phyloP scores from a whole-genome alignment of 2,113 vertebrate genomes.

The Chaetodon trifascialis region DNA sequence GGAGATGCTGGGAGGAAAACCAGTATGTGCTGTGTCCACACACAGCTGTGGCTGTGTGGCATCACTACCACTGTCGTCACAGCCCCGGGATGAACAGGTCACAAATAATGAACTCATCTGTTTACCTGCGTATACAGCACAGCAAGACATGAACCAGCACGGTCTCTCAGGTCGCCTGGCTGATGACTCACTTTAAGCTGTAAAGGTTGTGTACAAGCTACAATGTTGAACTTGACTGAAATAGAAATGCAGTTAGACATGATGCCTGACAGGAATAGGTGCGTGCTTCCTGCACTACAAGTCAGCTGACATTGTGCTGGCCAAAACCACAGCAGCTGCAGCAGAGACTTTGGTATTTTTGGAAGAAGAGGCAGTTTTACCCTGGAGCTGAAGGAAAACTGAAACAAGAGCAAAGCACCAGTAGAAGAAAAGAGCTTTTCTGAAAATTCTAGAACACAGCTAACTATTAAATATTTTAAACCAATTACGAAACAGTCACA shows the following conservation, averaged over 20 bases:
- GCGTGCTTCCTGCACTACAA: neutral
- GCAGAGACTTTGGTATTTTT: neutral
- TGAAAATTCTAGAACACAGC: neutral
- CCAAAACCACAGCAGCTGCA: neutral
- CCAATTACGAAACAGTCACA: neutral
- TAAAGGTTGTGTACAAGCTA: neutral
- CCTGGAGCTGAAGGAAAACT: neutral
- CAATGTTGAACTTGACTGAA: neutral
- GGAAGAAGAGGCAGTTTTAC: neutral
- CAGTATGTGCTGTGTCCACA: constrained; percentile 86
- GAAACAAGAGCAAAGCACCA: too few relatives aligned
- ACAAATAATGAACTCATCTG: neutral
- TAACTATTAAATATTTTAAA: neutral
- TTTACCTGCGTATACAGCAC: neutral
- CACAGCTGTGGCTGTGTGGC: constrained; percentile 83
- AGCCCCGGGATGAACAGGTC: constrained; percentile 68
- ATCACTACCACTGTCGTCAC: constrained; percentile 79
- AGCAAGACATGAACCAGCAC: neutral
- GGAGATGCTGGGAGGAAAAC: constrained; percentile 85
- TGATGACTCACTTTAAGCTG: neutral
- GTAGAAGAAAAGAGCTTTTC: too few relatives aligned
- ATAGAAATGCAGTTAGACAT: neutral
- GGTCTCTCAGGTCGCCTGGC: neutral
- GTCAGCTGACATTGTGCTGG: neutral
- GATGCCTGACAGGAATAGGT: neutral